Evolutionary conservation across 2,888 invertebrate genomes (phyloP).

Genomic region (Andrena chrysosceles): DNA sequence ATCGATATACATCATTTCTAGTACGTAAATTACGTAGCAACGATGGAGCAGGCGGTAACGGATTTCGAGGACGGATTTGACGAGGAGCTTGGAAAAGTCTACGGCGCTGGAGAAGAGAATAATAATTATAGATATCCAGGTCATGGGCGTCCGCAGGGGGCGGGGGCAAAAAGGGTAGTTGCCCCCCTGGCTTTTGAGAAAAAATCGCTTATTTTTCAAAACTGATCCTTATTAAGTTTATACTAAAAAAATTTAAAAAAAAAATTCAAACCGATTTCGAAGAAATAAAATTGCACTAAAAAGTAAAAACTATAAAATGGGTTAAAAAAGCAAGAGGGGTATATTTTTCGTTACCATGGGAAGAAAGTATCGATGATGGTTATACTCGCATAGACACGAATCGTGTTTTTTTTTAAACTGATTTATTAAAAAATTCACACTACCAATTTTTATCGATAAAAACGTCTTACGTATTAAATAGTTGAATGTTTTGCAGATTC

Average conservation of each 20-base stretch:
- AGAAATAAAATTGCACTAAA: no score
- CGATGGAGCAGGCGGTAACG: no score
- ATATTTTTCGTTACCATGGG: no score
- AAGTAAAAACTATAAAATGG: no score
- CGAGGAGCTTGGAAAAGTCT: background rate
- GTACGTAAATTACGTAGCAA: background rate
- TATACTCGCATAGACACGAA: slow-evolving; percentile 30
- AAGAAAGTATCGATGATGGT: background rate
- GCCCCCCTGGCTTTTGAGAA: no score
- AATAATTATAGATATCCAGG: background rate
- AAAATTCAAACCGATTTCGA: no score
- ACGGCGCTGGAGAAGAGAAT: background rate
- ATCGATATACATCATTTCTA: background rate
- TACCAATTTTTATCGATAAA: slow-evolving; percentile 83
- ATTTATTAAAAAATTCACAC: slow-evolving; percentile 84
- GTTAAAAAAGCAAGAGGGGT: no score
- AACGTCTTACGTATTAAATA: slow-evolving; percentile 84
- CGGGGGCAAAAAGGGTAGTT: no score
- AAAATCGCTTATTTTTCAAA: no score
- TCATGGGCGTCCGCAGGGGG: no score
- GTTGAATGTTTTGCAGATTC: slow-evolving; percentile 77
- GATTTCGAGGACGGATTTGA: background rate
- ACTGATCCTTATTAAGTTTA: no score
- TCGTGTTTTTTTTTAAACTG: slow-evolving; percentile 67
- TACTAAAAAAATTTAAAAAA: no score